Base-by-base conservation (phyloP, 2,113 vertebrate species). In the Cryptoleucopteryx plumbea region DNA sequence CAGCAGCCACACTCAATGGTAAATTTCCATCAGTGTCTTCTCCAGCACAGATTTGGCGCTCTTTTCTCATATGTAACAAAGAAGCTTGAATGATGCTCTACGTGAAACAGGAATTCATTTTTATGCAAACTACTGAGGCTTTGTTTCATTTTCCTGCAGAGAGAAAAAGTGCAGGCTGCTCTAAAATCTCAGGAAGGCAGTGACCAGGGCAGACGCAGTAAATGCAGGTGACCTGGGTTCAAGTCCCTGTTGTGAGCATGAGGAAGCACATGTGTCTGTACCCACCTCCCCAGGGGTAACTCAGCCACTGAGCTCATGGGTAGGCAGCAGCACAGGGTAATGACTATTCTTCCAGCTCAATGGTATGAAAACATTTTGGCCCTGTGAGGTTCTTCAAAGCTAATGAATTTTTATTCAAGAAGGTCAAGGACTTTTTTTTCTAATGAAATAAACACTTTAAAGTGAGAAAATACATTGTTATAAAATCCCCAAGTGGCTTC, bases 11-110 rank as follows among this genome's bases (percentile, higher is more conserved):
- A 21, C 31, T 45, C 5, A 42, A 11, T 17, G 8, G 43, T 34
- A 32, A 20, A 36, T 70, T 68, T 40, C 13, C 12, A 7, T n/a
- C 0, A 0, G 25, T 50, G 36, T 32, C 40, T 70, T 65, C 6
- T 7, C 43, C 4, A 4, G 12, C 6, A 2, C 13, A 32, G 70
- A 42, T 16, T 73, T 6, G 0, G 15, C 0, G 1, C 52, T 82
- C 22, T 32, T 68, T 58, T 50, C 56, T 80, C 6, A 2, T 55
- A 59, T 85, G 13, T 59, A 55, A 17, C 17, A 53, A 71, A 62
- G 63, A 42, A 47, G 16, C 43, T 40, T 19, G 55, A 71, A 22
- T 11, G 63, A n/a, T 66, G 32, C 23, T 38, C 2, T 52, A 1
- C 13, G 36, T 77, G 34, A 48, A 53, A 77, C 15, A 25, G 13